A percentile compares a stretch with the other conserved stretches of the same genome.
Evolutionary conservation across 1,140 invertebrate species (phyloP).

Genomic region (Dysdera silvatica): DNA sequence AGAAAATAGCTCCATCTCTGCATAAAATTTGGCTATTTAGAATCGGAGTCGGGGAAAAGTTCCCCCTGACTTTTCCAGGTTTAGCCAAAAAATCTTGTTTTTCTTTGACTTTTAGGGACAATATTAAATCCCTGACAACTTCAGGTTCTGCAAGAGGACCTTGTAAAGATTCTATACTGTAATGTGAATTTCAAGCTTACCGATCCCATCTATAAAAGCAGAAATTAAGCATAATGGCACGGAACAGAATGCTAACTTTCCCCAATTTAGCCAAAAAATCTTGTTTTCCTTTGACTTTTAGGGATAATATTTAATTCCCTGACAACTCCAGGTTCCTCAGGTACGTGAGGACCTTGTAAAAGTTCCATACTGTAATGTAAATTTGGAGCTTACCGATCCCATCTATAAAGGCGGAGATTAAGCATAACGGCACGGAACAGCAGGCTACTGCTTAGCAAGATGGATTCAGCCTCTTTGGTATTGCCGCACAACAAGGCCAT

Average conservation of each 20-base stretch:
- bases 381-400: constrained; percentile 57
- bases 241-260: constrained; percentile 48
- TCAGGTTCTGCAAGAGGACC: too few species aligned
- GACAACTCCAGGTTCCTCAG: too few species aligned
- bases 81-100: too few species aligned
- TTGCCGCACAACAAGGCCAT: constrained; percentile 71
- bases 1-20: not conserved
- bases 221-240: constrained; percentile 74
- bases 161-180: constrained; percentile 1
- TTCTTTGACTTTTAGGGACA: too few species aligned
- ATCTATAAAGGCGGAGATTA: constrained; percentile 74
- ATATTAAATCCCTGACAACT: too few species aligned
- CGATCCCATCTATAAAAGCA: constrained; percentile 76
- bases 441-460: constrained; percentile 68
- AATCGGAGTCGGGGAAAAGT: too few species aligned
- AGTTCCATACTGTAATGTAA: not conserved
- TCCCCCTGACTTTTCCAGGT: not conserved
- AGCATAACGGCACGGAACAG: constrained; percentile 66
- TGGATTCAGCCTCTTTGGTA: constrained; percentile 67
- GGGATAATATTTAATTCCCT: too few species aligned
- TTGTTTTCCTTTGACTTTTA: too few species aligned
- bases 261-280: not conserved
- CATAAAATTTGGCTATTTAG: not conserved
- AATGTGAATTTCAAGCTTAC: constrained; percentile 41
- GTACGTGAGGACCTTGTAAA: not conserved